Evolutionary conservation across 2,888 invertebrate species (phyloP).

Genomic region (Eretmocerus hayati): DNA sequence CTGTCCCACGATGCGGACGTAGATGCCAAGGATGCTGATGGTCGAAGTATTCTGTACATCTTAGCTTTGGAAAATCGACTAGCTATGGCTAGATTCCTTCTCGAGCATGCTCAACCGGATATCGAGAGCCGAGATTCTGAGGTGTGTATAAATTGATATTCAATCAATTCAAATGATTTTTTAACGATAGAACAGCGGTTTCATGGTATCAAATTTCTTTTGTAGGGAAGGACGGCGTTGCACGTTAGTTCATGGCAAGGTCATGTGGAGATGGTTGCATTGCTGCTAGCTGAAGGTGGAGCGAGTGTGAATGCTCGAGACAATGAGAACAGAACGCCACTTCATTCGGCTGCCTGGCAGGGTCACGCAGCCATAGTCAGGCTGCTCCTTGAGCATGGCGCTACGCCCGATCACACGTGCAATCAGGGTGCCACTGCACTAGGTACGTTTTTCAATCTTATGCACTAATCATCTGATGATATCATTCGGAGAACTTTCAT

Average conservation of each 20-base stretch:
- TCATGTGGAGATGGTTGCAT: constrained; percentile 84
- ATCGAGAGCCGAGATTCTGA: constrained; percentile 85
- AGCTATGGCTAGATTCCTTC: constrained; percentile 73
- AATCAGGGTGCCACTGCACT: constrained; percentile 94
- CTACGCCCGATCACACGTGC: constrained; percentile 81
- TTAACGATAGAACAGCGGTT: too few species aligned
- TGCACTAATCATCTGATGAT: not conserved
- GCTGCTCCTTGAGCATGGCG: constrained; percentile 71
- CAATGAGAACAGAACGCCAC: constrained; percentile 77
- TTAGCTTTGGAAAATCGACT: constrained; percentile 81
- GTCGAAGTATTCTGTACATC: constrained; percentile 85
- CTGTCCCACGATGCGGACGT: constrained; percentile 71
- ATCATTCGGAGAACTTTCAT: not conserved
- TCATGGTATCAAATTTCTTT: too few species aligned
- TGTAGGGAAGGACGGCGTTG: constrained; percentile 74
- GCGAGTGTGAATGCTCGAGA: constrained; percentile 85
- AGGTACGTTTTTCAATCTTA: constrained; percentile 45
- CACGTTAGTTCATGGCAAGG: constrained; percentile 93
- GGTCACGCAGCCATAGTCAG: constrained; percentile 81
- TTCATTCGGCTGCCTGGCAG: constrained; percentile 95
- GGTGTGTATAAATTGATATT: constrained; percentile 46
- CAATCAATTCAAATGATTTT: not conserved
- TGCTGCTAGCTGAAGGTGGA: constrained; percentile 72
- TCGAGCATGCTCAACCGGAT: constrained; percentile 69
- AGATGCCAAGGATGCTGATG: constrained; percentile 86